Evolutionary conservation across 2,888 invertebrate species (phyloP), one percentile per base, ranked within the genome.

Genomic region (Lydus trimaculatus): DNA sequence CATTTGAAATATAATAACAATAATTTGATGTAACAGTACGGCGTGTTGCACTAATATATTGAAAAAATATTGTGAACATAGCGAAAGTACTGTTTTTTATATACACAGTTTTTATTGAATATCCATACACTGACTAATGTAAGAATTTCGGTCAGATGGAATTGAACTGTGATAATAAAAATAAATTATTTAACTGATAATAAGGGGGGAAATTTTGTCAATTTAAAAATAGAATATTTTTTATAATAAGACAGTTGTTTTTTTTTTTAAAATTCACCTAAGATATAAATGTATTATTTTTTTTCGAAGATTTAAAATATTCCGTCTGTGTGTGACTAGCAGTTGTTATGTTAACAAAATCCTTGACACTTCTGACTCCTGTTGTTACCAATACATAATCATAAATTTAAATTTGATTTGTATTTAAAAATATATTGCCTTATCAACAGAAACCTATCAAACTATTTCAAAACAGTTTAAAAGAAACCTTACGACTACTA

Each of bases 91-190:
- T 71, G 76, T 76, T 63, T 67, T 70, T n/a, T n/a, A n/a, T n/a
- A n/a, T n/a, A n/a, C n/a, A n/a, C n/a, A n/a, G n/a, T n/a, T n/a
- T n/a, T n/a, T n/a, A n/a, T n/a, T n/a, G n/a, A n/a, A n/a, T n/a
- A n/a, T n/a, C n/a, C n/a, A n/a, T n/a, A n/a, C n/a, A n/a, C n/a
- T n/a, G n/a, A 76, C 71, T 74, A 28, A 73, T 23, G 58, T 20
- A 28, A 33, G 52, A 48, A 69, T 63, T 39, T 31, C 28, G 56
- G 64, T 78, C 73, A 75, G 63, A 73, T 75, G 76, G 77, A 79
- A 76, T 76, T 79, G 77, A 64, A 74, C 78, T 81, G 80, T 94
- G 17, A 48, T 59, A 33, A 28, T 3, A 28, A 28, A 3, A 28
- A 28, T n/a, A n/a, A 28, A 28, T 28, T 28, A 28, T 28, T 28